Evolutionary conservation across 2,888 invertebrate species (phyloP), one percentile per base, ranked within the genome.

Genomic region (Deilephila porcellus): DNA sequence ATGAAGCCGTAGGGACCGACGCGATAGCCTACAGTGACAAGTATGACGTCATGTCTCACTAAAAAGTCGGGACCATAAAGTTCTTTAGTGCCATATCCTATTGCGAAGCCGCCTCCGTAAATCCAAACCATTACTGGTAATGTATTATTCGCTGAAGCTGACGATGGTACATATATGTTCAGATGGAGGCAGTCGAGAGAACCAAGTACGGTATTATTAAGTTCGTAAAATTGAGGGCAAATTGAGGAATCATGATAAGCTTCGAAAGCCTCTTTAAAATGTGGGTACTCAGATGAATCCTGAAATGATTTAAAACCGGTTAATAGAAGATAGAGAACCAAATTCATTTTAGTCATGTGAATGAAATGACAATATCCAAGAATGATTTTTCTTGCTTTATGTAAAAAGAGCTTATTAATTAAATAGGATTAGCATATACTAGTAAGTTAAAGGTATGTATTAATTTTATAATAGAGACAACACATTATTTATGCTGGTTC

Each of bases 131-230:
- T 80, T 0, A 91, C 88, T 0, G 91, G 90, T 3, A 88, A 73
- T 17, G 60, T 76, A 34, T 85, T 85, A 4, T 64, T 75, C 2
- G 77, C 74, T 34, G 75, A 84, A 0, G 84, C 86, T 2, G 75
- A 59, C 20, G 81, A 79, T 0, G 96, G 96, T 1, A 95, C 95
- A 81, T 95, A 96, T 0, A 88, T 71, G 67, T 85, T 85, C 3
- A 88, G 64, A 34, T 81, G 82, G 1, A 88, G 78, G 52, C 86
- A 86, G 62, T 85, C 84, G 0, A 86, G 72, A 5, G 78, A 70
- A 11, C 86, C 86, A 0, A 79, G 75, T 29, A 81, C 71, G 1
- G 79, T 79, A 6, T 77, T 64, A 45, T 79, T 80, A 17, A 80
- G 80, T 34, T 83, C 82, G 20, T 83, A 81, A 5, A 73, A 32